Evolutionary conservation across 2,797 vertebrate genomes (phyloP).

Genomic region (Hypotaenidia philippensis): DNA sequence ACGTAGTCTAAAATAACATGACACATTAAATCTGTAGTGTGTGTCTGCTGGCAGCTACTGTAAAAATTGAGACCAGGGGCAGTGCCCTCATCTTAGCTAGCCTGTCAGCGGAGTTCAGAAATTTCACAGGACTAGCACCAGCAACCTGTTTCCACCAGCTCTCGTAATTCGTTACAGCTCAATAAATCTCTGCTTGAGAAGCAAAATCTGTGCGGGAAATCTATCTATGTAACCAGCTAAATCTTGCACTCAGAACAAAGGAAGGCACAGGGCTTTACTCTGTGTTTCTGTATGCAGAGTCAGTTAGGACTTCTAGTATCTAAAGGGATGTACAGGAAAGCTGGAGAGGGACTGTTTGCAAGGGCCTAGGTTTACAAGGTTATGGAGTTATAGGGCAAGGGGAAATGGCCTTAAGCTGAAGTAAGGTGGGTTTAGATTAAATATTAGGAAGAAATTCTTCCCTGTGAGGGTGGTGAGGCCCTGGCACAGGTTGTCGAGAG

Average conservation of each 20-base stretch:
- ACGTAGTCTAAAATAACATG: neutral
- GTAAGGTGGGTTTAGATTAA: too few relatives aligned
- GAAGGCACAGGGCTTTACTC: neutral
- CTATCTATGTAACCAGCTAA: neutral
- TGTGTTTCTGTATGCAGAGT: neutral
- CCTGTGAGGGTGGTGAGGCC: too few relatives aligned
- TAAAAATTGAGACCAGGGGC: conserved; percentile 14
- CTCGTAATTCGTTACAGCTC: conserved; percentile 9
- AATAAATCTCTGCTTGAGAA: conserved; percentile 5
- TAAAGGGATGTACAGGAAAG: too few relatives aligned
- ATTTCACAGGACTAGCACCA: neutral
- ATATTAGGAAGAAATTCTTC: too few relatives aligned
- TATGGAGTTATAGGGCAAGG: too few relatives aligned
- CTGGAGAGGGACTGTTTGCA: too few relatives aligned
- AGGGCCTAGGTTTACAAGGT: too few relatives aligned
- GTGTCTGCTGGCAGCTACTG: conserved; percentile 4
- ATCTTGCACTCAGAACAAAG: neutral
- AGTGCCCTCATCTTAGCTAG: neutral
- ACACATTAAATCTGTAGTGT: conserved; percentile 1
- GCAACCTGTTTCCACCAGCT: conserved; percentile 15
- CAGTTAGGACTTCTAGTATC: neutral
- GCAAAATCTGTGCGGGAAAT: conserved; percentile 29
- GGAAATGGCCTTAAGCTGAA: too few relatives aligned
- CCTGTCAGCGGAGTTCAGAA: neutral
- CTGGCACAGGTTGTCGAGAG: too few relatives aligned